A percentile compares a stretch with the other conserved stretches of the same genome.
These are phyloP conservation scores for Petrocephalus microphthalmus DNA, from an alignment of 2,113 vertebrate genomes.

Conservation along the genomic window DNA sequence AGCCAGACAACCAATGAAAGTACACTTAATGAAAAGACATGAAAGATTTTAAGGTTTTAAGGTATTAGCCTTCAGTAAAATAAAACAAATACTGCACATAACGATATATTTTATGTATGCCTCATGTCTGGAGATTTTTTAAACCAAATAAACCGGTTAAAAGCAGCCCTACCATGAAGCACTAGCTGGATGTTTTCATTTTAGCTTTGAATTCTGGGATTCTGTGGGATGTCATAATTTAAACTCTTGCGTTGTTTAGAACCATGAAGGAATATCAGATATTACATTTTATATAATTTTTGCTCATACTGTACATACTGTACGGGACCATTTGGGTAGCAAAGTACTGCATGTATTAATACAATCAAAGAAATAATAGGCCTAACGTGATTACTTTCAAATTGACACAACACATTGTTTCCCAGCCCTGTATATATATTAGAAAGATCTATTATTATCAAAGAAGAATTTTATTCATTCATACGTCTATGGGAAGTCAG, in stretches of 20 bases:
- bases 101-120: conserved; percentile 33
- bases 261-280: neutral
- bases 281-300: too few species aligned
- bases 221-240: neutral
- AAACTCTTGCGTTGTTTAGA: neutral
- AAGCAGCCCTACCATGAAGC: neutral
- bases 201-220: neutral
- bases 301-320: too few species aligned
- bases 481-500: neutral
- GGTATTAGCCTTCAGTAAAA: too few species aligned
- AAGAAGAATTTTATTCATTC: neutral
- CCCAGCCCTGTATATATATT: neutral
- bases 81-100: conserved; percentile 31
- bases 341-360: neutral
- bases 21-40: neutral
- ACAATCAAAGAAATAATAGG: neutral
- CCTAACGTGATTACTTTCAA: neutral
- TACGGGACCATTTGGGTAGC: neutral
- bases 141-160: neutral
- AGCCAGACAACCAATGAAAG: neutral
- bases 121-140: neutral
- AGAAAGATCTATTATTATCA: neutral
- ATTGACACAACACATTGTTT: neutral
- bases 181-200: neutral
- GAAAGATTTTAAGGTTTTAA: too few species aligned